Conservation (phyloP, 1,140 invertebrate species). For the Zaprionus gabonicus region DNA sequence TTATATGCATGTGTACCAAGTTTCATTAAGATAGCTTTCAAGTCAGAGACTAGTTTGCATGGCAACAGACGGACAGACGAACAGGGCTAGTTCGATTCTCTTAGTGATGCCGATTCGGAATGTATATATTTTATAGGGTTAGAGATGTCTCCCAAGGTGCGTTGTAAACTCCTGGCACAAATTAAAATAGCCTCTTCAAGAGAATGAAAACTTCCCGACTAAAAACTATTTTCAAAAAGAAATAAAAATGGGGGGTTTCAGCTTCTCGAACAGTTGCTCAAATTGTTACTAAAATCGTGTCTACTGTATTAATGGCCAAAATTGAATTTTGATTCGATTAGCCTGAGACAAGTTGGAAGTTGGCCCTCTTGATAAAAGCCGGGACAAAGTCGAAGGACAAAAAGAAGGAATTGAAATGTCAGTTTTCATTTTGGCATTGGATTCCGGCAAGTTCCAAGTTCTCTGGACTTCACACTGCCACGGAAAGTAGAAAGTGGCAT, state of each 20-base stretch:
- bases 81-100: too few species aligned
- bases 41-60: too few species aligned
- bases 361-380: slow-evolving; percentile 9
- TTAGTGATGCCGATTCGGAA: too few species aligned
- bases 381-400: slow-evolving; percentile 19
- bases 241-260: background rate
- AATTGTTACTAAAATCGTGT: background rate
- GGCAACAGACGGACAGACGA: too few species aligned
- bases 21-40: too few species aligned
- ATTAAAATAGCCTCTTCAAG: too few species aligned
- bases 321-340: slow-evolving; percentile 18
- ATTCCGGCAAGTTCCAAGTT: slow-evolving; percentile 34
- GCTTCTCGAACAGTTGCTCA: background rate
- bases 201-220: background rate
- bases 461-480: background rate
- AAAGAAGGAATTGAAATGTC: slow-evolving; percentile 66
- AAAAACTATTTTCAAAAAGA: background rate
- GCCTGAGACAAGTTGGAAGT: background rate
- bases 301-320: background rate
- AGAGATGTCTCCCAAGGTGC: too few species aligned
- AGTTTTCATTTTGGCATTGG: slow-evolving; percentile 53
- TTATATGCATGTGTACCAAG: too few species aligned
- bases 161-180: too few species aligned
- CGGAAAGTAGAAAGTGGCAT: background rate
- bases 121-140: too few species aligned